phyloP scores from a whole-genome alignment of 2,888 invertebrate species.

The Polia nebulosa region DNA sequence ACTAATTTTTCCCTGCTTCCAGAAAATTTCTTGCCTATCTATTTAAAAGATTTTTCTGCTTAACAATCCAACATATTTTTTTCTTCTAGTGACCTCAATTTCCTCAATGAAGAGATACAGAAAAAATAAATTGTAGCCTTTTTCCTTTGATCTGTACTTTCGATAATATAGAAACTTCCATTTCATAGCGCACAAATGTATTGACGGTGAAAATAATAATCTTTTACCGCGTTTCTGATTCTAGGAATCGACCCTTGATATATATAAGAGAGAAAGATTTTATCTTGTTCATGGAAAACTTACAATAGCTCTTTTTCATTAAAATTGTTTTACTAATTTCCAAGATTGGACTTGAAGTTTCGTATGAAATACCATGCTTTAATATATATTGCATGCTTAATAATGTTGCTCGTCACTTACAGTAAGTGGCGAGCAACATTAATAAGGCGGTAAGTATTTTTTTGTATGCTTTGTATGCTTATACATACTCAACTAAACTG shows the following conservation, averaged over 20 bases:
- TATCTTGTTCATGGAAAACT: neutral
- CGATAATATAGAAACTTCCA: neutral
- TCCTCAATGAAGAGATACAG: neutral
- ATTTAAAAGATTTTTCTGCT: neutral
- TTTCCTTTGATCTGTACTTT: conserved; percentile 16
- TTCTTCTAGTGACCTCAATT: conserved; percentile 1
- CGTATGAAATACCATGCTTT: neutral
- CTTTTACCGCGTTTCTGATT: neutral
- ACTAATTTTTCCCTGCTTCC: neutral
- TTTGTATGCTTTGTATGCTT: no score
- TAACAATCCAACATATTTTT: neutral
- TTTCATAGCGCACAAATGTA: neutral
- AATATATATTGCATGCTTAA: no score
- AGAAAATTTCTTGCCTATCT: neutral
- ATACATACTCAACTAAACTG: no score
- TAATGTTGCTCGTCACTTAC: no score
- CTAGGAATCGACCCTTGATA: neutral
- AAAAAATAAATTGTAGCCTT: neutral
- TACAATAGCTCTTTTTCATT: neutral
- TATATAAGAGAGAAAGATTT: neutral
- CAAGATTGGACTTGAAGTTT: neutral
- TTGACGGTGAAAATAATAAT: neutral
- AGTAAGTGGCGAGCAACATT: no score
- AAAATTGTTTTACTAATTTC: neutral
- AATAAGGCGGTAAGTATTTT: no score